phyloP scores from a whole-genome alignment of 2,888 invertebrate species.

The Tupiocoris notatus region DNA sequence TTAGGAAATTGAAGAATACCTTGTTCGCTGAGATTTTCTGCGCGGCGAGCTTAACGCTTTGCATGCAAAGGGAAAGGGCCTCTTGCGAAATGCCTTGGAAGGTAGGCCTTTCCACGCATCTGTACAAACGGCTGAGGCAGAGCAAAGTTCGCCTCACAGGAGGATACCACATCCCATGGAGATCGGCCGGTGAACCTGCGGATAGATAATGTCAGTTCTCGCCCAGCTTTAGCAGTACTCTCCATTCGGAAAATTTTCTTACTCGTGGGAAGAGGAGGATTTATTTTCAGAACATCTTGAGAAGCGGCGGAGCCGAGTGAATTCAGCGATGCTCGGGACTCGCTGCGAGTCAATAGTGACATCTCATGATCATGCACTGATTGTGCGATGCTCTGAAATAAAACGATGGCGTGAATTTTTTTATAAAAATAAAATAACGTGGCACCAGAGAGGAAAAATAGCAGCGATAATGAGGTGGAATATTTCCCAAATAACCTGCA shows the following conservation, averaged over 20 bases:
- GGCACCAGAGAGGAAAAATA: too few species aligned
- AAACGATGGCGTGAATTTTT: neutral
- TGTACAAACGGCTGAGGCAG: conserved; percentile 85
- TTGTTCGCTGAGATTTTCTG: conserved; percentile 73
- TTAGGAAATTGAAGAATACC: too few species aligned
- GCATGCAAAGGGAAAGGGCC: conserved; percentile 86
- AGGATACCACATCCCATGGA: conserved; percentile 99
- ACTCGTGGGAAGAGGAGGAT: conserved; percentile 24
- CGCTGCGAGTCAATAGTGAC: conserved; percentile 57
- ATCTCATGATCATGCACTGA: conserved; percentile 62
- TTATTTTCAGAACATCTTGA: conserved; percentile 67
- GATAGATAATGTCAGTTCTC: too few species aligned
- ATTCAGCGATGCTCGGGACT: conserved; percentile 68
- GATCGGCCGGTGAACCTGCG: conserved; percentile 73
- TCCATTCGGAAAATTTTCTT: conserved; percentile 9
- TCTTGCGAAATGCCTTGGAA: conserved; percentile 98
- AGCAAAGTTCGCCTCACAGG: conserved; percentile 92
- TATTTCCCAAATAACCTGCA: conserved; percentile 67
- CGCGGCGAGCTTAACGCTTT: conserved; percentile 81
- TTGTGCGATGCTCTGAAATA: conserved; percentile 62
- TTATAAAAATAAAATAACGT: too few species aligned
- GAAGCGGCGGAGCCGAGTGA: conserved; percentile 68
- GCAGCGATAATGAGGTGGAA: too few species aligned
- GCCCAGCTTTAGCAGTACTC: too few species aligned
- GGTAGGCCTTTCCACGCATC: conserved; percentile 90